Conservation (phyloP, 2,797 vertebrate genomes). For the Adelosebastes latens region DNA sequence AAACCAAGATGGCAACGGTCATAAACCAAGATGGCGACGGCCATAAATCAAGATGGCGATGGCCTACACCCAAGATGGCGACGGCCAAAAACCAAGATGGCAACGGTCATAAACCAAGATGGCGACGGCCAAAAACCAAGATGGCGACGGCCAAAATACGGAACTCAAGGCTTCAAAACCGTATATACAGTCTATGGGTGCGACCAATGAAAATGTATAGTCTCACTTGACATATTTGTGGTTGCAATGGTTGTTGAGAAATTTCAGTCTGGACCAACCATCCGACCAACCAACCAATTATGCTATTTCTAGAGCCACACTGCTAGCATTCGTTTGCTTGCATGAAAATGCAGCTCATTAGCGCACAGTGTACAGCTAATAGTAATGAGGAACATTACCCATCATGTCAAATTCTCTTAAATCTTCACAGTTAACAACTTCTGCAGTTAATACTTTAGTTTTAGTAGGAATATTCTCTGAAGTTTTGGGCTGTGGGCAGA, state of each 20-base stretch:
- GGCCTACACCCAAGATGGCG: no score
- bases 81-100: no score
- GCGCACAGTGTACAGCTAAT: neutral
- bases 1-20: no score
- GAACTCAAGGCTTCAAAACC: no score
- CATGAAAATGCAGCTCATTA: neutral
- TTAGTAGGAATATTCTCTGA: neutral
- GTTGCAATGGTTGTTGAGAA: neutral
- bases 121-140: no score
- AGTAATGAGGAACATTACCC: neutral
- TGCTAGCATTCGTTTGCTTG: neutral
- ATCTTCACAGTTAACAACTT: neutral
- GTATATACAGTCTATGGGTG: neutral
- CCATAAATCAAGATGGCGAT: no score
- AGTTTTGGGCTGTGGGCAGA: constrained; percentile 1
- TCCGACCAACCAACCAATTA: neutral
- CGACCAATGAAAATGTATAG: neutral
- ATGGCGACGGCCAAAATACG: no score
- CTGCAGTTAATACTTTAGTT: neutral
- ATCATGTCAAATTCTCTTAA: neutral
- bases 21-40: no score
- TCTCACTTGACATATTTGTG: neutral
- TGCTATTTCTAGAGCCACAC: neutral
- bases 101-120: no score
- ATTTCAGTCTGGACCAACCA: neutral